A percentile compares a stretch with the other conserved stretches of the same genome.
These are phyloP conservation scores for Nasua narica DNA, from an alignment of 2,797 vertebrate genomes.

Conservation along the genomic window DNA sequence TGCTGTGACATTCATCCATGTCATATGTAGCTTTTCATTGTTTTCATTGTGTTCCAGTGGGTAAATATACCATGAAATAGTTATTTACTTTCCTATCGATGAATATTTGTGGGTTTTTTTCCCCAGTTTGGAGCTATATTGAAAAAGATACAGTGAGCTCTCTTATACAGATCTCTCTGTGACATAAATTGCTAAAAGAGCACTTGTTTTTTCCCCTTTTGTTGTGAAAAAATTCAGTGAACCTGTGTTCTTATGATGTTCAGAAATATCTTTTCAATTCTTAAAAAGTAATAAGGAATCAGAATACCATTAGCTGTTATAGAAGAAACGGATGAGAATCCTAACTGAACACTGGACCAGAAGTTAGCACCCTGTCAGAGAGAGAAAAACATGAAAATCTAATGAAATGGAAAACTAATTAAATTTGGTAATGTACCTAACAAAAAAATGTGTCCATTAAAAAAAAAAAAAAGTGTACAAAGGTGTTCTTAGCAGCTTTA, in stretches of 20 bases:
- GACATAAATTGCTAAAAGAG: background rate
- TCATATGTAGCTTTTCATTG: background rate
- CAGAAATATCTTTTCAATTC: background rate
- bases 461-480: background rate
- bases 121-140: background rate
- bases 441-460: background rate
- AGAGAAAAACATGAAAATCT: background rate
- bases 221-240: background rate
- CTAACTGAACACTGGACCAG: background rate
- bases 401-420: conserved; percentile 1
- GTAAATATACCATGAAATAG: background rate
- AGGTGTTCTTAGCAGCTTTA: background rate
- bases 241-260: background rate
- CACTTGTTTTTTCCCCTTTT: background rate
- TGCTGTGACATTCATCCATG: background rate
- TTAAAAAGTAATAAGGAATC: conserved; percentile 12
- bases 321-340: conserved; percentile 3
- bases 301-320: background rate
- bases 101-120: background rate
- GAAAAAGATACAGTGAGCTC: background rate
- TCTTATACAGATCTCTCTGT: background rate
- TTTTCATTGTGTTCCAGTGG: background rate
- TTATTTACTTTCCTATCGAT: background rate
- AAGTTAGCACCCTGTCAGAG: background rate
- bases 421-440: background rate